Evolutionary conservation across 1,140 invertebrate species (phyloP).

Genomic region (Euwallacea fornicatus): DNA sequence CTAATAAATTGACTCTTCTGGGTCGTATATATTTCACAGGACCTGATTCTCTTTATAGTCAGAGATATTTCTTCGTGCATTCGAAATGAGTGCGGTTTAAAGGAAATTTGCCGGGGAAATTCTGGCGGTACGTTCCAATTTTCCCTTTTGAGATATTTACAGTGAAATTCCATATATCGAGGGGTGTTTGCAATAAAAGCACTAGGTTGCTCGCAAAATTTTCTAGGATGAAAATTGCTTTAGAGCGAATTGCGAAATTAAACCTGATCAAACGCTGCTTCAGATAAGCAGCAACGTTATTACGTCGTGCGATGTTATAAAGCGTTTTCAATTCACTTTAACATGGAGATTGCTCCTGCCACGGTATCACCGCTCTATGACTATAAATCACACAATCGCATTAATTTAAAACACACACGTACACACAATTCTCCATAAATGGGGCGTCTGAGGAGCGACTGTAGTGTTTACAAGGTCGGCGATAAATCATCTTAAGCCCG

Average conservation of each 20-base stretch:
- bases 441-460: background rate
- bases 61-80: conserved; percentile 19
- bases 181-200: no score
- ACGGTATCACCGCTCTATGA: background rate
- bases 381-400: background rate
- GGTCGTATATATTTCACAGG: background rate
- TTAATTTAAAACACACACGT: conserved; percentile 3
- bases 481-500: conserved; percentile 7
- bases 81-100: conserved; percentile 6
- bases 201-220: no score
- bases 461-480: background rate
- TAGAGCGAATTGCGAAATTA: background rate
- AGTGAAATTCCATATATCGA: no score
- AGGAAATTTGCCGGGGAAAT: conserved; percentile 2
- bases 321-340: conserved; percentile 1
- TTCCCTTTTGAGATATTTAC: background rate
- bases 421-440: background rate
- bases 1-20: conserved; percentile 16
- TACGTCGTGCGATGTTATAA: background rate
- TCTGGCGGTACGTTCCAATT: conserved; percentile 7
- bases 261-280: background rate
- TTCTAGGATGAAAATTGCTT: no score
- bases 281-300: background rate
- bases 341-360: background rate
- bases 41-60: conserved; percentile 18